Conservation (phyloP, 35 echinoderm and acorn worm genomes). For the Ophiothrix spiculata region DNA sequence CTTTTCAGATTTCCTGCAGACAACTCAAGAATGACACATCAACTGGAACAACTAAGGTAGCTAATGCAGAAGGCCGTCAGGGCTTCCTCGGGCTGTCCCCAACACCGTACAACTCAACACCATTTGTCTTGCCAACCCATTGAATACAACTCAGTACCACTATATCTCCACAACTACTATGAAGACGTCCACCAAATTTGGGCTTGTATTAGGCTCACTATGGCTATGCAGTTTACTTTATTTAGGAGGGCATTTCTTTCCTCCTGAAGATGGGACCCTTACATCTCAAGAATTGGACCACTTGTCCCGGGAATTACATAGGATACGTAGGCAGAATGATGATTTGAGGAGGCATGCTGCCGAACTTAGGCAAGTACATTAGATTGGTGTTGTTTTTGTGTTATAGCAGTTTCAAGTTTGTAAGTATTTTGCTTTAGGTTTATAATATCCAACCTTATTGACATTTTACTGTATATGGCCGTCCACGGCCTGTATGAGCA, state of each 20-base stretch:
- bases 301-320: conserved; percentile 37
- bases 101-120: background rate
- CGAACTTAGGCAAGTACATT: conserved; percentile 32
- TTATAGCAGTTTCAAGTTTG: too few relatives aligned
- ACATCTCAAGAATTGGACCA: conserved; percentile 23
- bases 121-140: background rate
- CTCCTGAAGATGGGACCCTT: background rate
- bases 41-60: background rate
- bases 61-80: background rate
- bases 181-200: conserved; percentile 50
- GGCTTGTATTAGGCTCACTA: conserved; percentile 24
- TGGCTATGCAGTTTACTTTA: conserved; percentile 52
- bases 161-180: conserved; percentile 16
- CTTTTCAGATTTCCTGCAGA: background rate
- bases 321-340: conserved; percentile 51
- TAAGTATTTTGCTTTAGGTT: too few relatives aligned
- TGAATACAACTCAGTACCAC: background rate
- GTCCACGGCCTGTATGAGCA: too few relatives aligned
- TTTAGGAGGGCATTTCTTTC: conserved; percentile 37
- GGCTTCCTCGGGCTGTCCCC: background rate
- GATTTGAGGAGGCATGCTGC: conserved; percentile 45
- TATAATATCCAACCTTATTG: too few relatives aligned
- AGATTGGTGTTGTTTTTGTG: background rate
- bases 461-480: too few relatives aligned
- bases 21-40: background rate